Evolutionary conservation across 2,797 vertebrate species (phyloP).

Genomic region (Apogon talboti): DNA sequence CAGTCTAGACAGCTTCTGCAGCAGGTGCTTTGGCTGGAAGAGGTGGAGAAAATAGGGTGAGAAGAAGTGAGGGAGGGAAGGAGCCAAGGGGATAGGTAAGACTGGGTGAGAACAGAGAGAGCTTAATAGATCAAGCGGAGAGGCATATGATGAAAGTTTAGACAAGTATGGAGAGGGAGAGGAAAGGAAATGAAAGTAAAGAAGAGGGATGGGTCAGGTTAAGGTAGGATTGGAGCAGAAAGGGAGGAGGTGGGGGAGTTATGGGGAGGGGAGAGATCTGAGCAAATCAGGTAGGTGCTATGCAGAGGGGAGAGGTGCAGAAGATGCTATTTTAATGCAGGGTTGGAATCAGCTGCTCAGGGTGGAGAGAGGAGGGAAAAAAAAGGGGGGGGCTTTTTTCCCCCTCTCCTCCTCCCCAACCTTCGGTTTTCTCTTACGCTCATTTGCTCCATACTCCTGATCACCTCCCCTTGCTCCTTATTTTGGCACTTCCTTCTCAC

Average conservation of each 20-base stretch:
- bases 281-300: conserved; percentile 61
- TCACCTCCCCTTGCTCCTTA: no score
- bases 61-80: conserved; percentile 55
- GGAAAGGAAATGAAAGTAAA: conserved; percentile 47
- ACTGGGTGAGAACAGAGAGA: conserved; percentile 57
- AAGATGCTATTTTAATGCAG: conserved; percentile 67
- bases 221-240: conserved; percentile 61
- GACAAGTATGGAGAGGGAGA: conserved; percentile 49
- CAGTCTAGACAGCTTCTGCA: conserved; percentile 70
- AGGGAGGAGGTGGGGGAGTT: conserved; percentile 24
- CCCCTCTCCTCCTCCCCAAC: no score
- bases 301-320: conserved; percentile 40
- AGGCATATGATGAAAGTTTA: conserved; percentile 75
- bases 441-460: no score
- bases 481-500: no score
- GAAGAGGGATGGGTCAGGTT: conserved; percentile 53
- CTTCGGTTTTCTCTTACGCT: no score
- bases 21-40: conserved; percentile 63
- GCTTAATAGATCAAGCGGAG: conserved; percentile 77
- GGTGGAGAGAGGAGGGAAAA: conserved; percentile 40
- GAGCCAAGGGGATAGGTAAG: conserved; percentile 67
- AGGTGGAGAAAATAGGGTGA: conserved; percentile 65
- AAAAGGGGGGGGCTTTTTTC: background rate
- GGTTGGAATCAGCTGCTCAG: conserved; percentile 51
- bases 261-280: conserved; percentile 32